These are phyloP conservation scores for Macrophya alboannulata DNA, from an alignment of 2,888 invertebrate species.

Conservation along the genomic window DNA sequence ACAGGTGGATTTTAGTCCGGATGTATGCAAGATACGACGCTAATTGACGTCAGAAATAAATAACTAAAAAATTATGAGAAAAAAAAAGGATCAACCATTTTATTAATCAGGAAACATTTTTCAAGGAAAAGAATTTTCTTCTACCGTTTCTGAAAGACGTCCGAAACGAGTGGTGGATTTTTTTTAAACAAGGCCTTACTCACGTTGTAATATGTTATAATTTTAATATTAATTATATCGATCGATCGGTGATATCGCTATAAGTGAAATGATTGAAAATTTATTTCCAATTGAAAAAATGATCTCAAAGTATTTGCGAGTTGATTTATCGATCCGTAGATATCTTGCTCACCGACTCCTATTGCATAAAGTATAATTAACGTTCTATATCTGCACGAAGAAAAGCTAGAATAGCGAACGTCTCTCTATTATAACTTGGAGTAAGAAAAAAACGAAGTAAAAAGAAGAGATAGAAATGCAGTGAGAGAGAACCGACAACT, in stretches of 20 bases:
- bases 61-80: background rate
- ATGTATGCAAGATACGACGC: conserved; percentile 10
- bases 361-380: conserved; percentile 44
- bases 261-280: background rate
- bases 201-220: no score
- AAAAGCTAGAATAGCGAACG: conserved; percentile 34
- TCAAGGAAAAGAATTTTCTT: background rate
- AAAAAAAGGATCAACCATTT: background rate
- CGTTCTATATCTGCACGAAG: background rate
- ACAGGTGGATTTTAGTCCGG: conserved; percentile 46
- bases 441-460: background rate
- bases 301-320: background rate
- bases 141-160: background rate
- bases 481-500: conserved; percentile 57
- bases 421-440: conserved; percentile 22
- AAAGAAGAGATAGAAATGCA: conserved; percentile 16
- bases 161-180: background rate
- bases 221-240: no score
- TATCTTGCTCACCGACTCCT: background rate
- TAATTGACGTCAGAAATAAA: conserved; percentile 6
- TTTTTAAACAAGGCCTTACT: no score
- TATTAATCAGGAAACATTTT: background rate
- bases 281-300: background rate
- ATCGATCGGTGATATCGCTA: no score
- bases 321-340: background rate